Base-by-base conservation (phyloP, 2,113 vertebrate genomes). In the Cebidichthys violaceus region DNA sequence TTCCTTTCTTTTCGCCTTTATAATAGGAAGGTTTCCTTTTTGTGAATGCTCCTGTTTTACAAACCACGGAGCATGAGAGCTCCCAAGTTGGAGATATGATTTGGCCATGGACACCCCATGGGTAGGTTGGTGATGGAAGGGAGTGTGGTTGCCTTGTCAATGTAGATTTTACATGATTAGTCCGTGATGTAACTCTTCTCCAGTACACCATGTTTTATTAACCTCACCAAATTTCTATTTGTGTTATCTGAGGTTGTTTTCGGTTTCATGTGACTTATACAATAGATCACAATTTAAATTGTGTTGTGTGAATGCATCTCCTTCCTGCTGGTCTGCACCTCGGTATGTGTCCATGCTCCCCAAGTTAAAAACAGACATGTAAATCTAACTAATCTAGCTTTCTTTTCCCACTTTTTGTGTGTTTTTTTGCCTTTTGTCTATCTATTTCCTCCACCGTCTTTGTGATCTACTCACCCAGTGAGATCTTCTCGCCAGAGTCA, bases 401-500 rank as follows among this genome's bases (percentile, higher is more conserved):
- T 50, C 11, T 33, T 27, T 27, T 22, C 45, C 15, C 9, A 15
- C 13, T 45, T 60, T 18, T 15, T 3, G 1, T 45, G 14, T 31
- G 7, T n/a, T 57, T 14, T 33, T 4, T 62, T 45, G 6, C 14
- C 13, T 61, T 29, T 9, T 59, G 2, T 33, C n/a, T 2, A 13
- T n/a, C n/a, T 39, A 11, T 74, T 77, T 50, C 29, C 27, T 59
- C 61, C n/a, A 29, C 31, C 29, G 1, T 24, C n/a, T 57, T 70
- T 79, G 37, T 76, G 45, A 71, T 84, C 22, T 20, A 75, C 94
- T 94, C 88, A 96, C 95, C 96, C 92, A 96, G 90, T 45, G 95
- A 95, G 88, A 95, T 96, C 93, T 96, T 96, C 92, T 97, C 96
- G 64, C 95, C 96, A 5, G 96, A 95, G 84, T 96, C 96, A 7